Conservation (phyloP, 2,113 vertebrate genomes). For the Apaloderma vittatum region DNA sequence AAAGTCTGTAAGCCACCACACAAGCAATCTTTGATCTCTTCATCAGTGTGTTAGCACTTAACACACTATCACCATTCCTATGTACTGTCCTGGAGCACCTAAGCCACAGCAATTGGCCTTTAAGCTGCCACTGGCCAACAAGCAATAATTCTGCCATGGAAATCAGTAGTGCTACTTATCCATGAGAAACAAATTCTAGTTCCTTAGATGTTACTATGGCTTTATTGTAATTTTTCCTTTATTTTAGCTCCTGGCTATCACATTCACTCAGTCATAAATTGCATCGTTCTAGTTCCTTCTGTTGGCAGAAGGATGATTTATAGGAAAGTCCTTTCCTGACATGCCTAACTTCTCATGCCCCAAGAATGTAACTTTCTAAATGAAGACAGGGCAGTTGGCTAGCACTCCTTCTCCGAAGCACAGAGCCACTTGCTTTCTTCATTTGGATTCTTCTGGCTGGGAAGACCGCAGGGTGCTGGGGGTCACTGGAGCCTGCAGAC, state of each 20-base stretch:
- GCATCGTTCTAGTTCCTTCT: not conserved
- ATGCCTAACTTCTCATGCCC: not conserved
- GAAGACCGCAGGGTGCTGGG: not conserved
- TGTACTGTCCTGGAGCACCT: not conserved
- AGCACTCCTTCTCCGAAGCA: not conserved
- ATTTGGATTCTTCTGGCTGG: not conserved
- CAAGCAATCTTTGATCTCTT: not conserved
- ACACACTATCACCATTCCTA: not conserved
- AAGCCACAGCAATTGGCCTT: not conserved
- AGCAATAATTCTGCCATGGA: not conserved
- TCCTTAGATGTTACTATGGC: not conserved
- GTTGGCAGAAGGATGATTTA: conserved; percentile 31
- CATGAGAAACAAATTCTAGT: not conserved
- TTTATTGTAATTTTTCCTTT: not conserved
- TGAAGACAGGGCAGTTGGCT: not conserved
- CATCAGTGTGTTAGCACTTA: not conserved
- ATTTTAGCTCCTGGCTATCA: not conserved
- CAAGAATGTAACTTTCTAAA: conserved; percentile 18
- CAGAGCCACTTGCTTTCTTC: not conserved
- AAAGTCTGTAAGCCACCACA: not conserved
- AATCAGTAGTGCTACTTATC: not conserved
- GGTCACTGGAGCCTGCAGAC: not conserved
- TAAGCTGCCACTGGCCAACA: not conserved
- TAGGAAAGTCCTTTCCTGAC: conserved; percentile 41
- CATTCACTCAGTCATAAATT: not conserved